Evolutionary conservation across 2,888 invertebrate species (phyloP), one percentile per base, ranked within the genome.

Genomic region (Lamproptera curius): DNA sequence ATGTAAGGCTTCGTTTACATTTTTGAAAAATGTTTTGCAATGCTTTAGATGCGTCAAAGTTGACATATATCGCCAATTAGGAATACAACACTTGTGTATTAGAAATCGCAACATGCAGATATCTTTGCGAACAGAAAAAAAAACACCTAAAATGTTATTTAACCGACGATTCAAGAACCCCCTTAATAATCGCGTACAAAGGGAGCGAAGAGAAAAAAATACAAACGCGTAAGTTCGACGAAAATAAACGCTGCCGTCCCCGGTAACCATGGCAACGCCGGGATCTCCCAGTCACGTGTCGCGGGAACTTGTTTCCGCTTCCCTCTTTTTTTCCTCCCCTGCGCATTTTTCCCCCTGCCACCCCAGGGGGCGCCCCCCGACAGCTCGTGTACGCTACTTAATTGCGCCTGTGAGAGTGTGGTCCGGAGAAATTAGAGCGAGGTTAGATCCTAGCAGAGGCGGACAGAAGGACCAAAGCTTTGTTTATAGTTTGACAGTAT

Each of bases 391-490:
- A 81, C 81, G 83, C 73, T 78, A 81, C 87, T 87, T 87, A 86
- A 87, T 86, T 86, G 86, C 85, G 86, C 81, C 86, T 86, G 87
- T 86, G 86, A 81, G 86, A 84, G 86, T 84, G 86, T 86, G 86
- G 86, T 84, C 81, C 84, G 78, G 78, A 84, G 82, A 86, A 86
- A 85, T 86, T 84, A 86, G 85, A 82, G 70, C 84, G 60, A 65
- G 79, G 61, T 63, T 75, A 80, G 65, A 58, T 57, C 33, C 20
- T 23, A 26, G 70, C 75, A 83, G 82, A 76, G 70, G 53, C 52
- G 58, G 31, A 55, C 3, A 35, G 13, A 20, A 42, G 36, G 41
- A 31, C 9, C 40, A 28, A 26, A n/a, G n/a, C n/a, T n/a, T n/a
- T n/a, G n/a, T n/a, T n/a, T n/a, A n/a, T n/a, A n/a, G n/a, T n/a